Evolutionary conservation across 1,140 invertebrate species (phyloP), one percentile per base, ranked within the genome.

Genomic region (Ctenoplectra terminalis): DNA sequence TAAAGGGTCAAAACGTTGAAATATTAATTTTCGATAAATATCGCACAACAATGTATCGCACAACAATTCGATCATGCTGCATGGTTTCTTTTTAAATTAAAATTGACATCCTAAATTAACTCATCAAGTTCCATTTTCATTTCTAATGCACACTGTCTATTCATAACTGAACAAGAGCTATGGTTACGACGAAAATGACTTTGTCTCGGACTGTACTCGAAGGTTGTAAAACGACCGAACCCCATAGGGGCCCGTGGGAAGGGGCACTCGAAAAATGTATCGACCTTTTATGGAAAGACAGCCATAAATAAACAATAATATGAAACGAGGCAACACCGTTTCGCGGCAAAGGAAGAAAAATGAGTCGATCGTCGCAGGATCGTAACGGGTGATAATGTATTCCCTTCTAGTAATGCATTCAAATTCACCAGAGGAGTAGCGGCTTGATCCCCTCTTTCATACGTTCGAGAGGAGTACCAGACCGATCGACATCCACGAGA

Each of bases 301-400:
- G 31, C 43, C 73, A 75, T 48, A 75, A 48, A 61, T 50, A 64
- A 63, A 64, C 34, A 75, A 75, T 48, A 75, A 75, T 64, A 75
- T 23, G 29, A 43, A 20, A 31, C 6, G 46, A 17, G 7, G 26
- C 31, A 15, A 61, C 29, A 15, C 9, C 17, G 71, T 60, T n/a
- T 23, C 40, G 9, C 13, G 43, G 43, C 5, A 8, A 23, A 64
- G 40, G 31, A 64, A 75, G 60, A 64, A 37, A 64, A 64, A 61
- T 61, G 58, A 43, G 64, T 75, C 60, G 73, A 75, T 52, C 43
- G 40, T 7, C 43, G 15, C 6, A 9, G 58, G 31, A 48, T 75
- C 58, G 43, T 63, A 63, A 26, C 60, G 34, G 31, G 73, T 64
- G 73, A 75, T 75, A 75, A 75, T 75, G 73, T 75, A 75, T 75